Evolutionary conservation across 2,888 invertebrate genomes (phyloP).

Genomic region (Brachylomia viminalis): DNA sequence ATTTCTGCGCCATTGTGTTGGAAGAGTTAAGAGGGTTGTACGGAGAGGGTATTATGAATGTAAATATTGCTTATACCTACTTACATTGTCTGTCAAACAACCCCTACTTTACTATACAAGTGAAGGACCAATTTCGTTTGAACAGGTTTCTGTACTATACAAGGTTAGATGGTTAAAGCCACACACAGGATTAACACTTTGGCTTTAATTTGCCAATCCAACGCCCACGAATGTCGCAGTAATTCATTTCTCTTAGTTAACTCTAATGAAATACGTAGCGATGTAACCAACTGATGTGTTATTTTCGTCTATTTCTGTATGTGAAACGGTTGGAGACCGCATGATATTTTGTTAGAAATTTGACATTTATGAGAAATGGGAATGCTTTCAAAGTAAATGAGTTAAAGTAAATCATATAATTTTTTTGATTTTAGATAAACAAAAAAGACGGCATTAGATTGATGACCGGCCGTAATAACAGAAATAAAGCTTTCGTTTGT

Average conservation of each 20-base stretch:
- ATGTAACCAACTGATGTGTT: slow-evolving; percentile 43
- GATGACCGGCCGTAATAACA: slow-evolving; percentile 48
- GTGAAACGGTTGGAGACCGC: slow-evolving; percentile 4
- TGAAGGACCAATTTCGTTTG: slow-evolving; percentile 54
- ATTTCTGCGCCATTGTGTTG: slow-evolving; percentile 59
- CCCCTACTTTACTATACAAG: slow-evolving; percentile 26
- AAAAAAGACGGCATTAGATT: slow-evolving; percentile 53
- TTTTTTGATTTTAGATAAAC: slow-evolving; percentile 37
- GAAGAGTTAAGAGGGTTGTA: slow-evolving; percentile 56
- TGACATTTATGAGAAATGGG: slow-evolving; percentile 22
- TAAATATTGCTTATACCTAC: slow-evolving; percentile 61
- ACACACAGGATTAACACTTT: slow-evolving; percentile 54
- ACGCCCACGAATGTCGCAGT: slow-evolving; percentile 58
- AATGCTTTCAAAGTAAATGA: slow-evolving; percentile 32
- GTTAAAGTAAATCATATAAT: slow-evolving; percentile 43
- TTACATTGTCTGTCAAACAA: slow-evolving; percentile 58
- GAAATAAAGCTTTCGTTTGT: slow-evolving; percentile 59
- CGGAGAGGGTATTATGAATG: slow-evolving; percentile 60
- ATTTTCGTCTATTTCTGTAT: slow-evolving; percentile 46
- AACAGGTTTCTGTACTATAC: slow-evolving; percentile 34
- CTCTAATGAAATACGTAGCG: slow-evolving; percentile 42
- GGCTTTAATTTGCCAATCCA: slow-evolving; percentile 58
- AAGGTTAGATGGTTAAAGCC: slow-evolving; percentile 30
- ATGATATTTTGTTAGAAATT: not conserved
- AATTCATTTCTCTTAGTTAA: slow-evolving; percentile 64